Conservation (phyloP, 2,888 invertebrate species). For the Hypomecis punctinalis region DNA sequence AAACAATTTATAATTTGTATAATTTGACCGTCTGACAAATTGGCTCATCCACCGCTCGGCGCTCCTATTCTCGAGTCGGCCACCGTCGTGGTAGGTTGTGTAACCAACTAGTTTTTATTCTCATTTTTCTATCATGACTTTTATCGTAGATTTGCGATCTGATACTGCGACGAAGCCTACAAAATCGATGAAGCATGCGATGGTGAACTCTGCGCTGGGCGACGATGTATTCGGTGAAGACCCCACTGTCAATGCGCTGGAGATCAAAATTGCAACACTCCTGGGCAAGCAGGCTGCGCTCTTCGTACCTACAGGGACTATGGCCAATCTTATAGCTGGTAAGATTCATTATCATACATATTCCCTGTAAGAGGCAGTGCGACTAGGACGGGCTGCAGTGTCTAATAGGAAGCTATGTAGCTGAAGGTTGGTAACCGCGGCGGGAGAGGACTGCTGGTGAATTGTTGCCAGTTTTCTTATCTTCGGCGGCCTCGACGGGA, state of each 20-base stretch:
- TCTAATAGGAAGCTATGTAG: no score
- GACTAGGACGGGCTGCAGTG: no score
- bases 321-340: conserved; percentile 97
- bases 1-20: no score
- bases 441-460: no score
- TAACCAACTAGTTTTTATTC: conserved; percentile 6
- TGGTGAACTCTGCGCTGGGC: conserved; percentile 93
- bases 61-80: not conserved
- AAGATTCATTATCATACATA: conserved; percentile 61
- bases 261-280: conserved; percentile 89
- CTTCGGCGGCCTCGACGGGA: no score
- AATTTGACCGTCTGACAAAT: not conserved
- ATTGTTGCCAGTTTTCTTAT: no score
- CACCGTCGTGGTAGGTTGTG: conserved; percentile 16
- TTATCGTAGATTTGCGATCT: conserved; percentile 93
- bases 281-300: conserved; percentile 95
- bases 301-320: conserved; percentile 96
- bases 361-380: no score
- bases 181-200: conserved; percentile 93
- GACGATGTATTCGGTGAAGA: conserved; percentile 97
- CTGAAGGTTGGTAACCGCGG: no score
- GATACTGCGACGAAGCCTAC: conserved; percentile 96
- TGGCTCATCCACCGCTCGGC: no score
- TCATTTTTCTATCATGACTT: conserved; percentile 57
- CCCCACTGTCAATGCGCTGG: conserved; percentile 93